Evolutionary conservation across 2,888 invertebrate genomes (phyloP).

Genomic region (Sarcophaga rosellei): DNA sequence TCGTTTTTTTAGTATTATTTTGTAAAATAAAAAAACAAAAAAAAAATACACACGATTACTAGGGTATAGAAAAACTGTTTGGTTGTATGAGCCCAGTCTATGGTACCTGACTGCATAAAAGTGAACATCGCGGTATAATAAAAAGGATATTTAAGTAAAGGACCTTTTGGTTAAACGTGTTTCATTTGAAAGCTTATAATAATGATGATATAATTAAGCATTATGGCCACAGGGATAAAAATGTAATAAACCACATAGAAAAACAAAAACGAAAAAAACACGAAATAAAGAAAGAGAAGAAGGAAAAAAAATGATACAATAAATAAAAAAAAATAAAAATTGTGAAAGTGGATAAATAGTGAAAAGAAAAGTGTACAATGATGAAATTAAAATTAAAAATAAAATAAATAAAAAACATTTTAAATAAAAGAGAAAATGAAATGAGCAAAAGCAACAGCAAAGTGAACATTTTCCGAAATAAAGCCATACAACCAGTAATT

Average conservation of each 20-base stretch:
- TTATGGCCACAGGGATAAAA: slow-evolving; percentile 64
- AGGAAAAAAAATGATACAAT: slow-evolving; percentile 1
- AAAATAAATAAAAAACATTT: slow-evolving; percentile 13
- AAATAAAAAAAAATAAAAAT: slow-evolving; percentile 17
- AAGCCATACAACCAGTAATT: background rate
- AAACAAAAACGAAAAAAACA: background rate
- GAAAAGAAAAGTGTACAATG: background rate
- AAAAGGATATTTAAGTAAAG: slow-evolving; percentile 55
- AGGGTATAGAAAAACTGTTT: background rate
- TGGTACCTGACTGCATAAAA: background rate
- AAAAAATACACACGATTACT: background rate
- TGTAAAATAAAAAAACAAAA: background rate
- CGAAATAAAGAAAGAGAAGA: background rate
- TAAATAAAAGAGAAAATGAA: slow-evolving; percentile 2
- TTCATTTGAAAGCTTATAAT: slow-evolving; percentile 64
- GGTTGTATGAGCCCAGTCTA: background rate
- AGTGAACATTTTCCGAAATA: slow-evolving; percentile 10
- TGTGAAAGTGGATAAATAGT: background rate
- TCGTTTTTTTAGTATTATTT: background rate
- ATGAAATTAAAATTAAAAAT: background rate
- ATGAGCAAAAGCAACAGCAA: background rate
- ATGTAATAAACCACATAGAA: slow-evolving; percentile 58
- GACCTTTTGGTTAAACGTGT: slow-evolving; percentile 64
- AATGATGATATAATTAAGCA: slow-evolving; percentile 68
- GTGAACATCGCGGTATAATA: slow-evolving; percentile 9